phyloP scores from a whole-genome alignment of 2,113 vertebrate species.

The Clarias gariepinus region DNA sequence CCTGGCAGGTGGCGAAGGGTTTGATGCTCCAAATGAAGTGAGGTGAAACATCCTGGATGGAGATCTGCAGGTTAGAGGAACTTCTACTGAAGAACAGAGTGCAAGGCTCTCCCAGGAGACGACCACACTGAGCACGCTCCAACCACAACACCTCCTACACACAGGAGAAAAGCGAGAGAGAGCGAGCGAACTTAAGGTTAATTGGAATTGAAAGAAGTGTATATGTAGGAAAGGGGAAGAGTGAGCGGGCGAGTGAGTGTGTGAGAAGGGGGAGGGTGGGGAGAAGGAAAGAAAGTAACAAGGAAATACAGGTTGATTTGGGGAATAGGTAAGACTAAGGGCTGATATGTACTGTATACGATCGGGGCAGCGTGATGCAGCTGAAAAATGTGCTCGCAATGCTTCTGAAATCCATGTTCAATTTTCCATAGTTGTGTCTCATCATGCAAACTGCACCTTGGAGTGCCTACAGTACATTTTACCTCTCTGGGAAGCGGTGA shows the following conservation, averaged over 20 bases:
- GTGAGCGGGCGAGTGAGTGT: neutral
- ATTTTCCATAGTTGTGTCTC: neutral
- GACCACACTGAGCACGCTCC: slow-evolving; percentile 86
- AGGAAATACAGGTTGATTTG: neutral
- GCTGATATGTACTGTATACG: no score
- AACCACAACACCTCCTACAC: slow-evolving; percentile 87
- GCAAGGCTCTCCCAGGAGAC: slow-evolving; percentile 93
- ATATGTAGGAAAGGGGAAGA: neutral
- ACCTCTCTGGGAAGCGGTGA: neutral
- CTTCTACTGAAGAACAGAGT: slow-evolving; percentile 89
- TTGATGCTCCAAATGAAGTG: slow-evolving; percentile 97
- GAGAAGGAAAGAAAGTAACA: neutral
- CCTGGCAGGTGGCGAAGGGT: slow-evolving; percentile 97
- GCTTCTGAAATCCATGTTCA: slow-evolving; percentile 17
- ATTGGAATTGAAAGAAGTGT: neutral
- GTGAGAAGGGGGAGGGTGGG: neutral
- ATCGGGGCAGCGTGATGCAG: neutral
- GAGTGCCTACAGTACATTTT: neutral
- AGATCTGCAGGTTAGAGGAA: slow-evolving; percentile 93
- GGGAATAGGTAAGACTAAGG: neutral
- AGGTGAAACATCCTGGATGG: slow-evolving; percentile 89
- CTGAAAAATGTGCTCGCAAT: neutral
- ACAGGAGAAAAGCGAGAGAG: neutral
- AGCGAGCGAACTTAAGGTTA: neutral
- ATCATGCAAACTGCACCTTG: neutral